Evolutionary conservation across 1,140 invertebrate genomes (phyloP), one percentile per base, ranked within the genome.

Genomic region (Himalopsyche phryganea): DNA sequence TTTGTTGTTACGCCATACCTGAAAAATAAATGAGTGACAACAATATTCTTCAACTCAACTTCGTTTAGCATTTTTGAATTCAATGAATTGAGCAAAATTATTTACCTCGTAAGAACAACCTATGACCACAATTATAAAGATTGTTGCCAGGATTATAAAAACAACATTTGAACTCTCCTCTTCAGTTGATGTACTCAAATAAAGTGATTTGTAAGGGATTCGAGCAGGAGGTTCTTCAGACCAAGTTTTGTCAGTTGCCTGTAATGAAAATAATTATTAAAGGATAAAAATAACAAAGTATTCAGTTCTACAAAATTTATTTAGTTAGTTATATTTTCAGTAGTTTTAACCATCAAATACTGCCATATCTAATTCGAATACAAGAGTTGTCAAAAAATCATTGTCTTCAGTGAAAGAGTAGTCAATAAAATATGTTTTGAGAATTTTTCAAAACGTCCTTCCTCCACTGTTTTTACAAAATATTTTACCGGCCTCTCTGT

Each of bases 231-330:
- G 87, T 68, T 91, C 89, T 70, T 88, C 86, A 1, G 87, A 87
- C 89, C 90, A 92, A 0, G 84, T 84, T 66, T 85, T 85, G 28
- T 90, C 87, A 18, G 82, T 81, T 46, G 82, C 86, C 85, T 88
- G 65, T 44, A 66, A 59, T 58, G 51, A 50, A 52, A n/a, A 41
- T 9, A 63, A 60, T 54, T 13, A 53, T 47, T 54, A 19, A 47
- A 17, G 19, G 13, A 28, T 5, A 28, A 9, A 5, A 28, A 28
- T 28, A 28, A 28, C 23, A n/a, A n/a, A n/a, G n/a, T n/a, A n/a
- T n/a, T n/a, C n/a, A n/a, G n/a, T n/a, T n/a, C n/a, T n/a, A n/a
- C n/a, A n/a, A n/a, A n/a, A n/a, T n/a, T n/a, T n/a, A n/a, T n/a
- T n/a, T n/a, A n/a, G n/a, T n/a, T n/a, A n/a, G n/a, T n/a, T n/a